These are phyloP conservation scores for Coregonus sp. DNA, from an alignment of 2,797 vertebrate genomes.

Conservation along the genomic window DNA sequence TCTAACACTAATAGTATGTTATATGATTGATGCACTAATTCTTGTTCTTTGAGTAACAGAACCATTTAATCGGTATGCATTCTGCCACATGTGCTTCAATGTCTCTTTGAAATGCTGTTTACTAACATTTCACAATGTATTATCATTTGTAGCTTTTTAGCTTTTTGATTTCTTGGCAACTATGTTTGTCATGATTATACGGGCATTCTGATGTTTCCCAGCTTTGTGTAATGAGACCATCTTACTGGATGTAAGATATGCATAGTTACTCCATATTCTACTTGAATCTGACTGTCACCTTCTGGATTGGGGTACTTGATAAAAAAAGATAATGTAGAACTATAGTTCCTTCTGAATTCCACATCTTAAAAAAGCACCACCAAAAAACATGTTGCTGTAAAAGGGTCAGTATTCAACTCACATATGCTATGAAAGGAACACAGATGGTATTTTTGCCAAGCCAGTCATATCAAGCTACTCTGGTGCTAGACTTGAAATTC, in stretches of 20 bases:
- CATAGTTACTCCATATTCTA: slow-evolving; percentile 65
- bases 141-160: slow-evolving; percentile 33
- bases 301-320: slow-evolving; percentile 46
- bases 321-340: slow-evolving; percentile 47
- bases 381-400: slow-evolving; percentile 33
- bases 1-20: slow-evolving; percentile 50
- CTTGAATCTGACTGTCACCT: slow-evolving; percentile 65
- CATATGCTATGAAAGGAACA: slow-evolving; percentile 11
- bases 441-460: slow-evolving; percentile 39
- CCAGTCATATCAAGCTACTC: slow-evolving; percentile 44
- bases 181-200: slow-evolving; percentile 44
- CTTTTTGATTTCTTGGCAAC: slow-evolving; percentile 23
- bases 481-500: slow-evolving; percentile 60
- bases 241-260: slow-evolving; percentile 53
- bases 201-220: slow-evolving; percentile 61
- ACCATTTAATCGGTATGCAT: slow-evolving; percentile 27
- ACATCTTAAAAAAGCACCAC: slow-evolving; percentile 31
- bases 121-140: slow-evolving; percentile 48
- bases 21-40: slow-evolving; percentile 58
- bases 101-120: slow-evolving; percentile 42
- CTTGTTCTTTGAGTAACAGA: slow-evolving; percentile 44
- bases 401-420: slow-evolving; percentile 12
- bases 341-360: slow-evolving; percentile 33
- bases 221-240: slow-evolving; percentile 39
- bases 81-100: slow-evolving; percentile 36